A percentile compares a stretch with the other conserved stretches of the same genome.
Evolutionary conservation across 2,888 invertebrate genomes (phyloP).

Genomic region (Galeopsomyia nigrocyanea): DNA sequence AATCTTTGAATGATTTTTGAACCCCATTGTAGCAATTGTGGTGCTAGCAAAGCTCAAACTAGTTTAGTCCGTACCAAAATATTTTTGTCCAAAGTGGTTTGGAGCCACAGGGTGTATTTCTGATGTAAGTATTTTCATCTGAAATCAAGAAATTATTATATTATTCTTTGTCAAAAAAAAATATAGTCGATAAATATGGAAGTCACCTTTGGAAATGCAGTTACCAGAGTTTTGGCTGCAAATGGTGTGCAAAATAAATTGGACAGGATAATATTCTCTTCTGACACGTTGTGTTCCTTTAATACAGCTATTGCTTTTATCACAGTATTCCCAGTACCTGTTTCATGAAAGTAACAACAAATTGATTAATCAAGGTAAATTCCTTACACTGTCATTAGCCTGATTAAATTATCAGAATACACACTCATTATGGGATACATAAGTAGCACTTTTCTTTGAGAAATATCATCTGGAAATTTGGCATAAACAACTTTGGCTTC

Average conservation of each 20-base stretch:
- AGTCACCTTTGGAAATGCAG: conserved; percentile 81
- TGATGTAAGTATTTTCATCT: conserved; percentile 95
- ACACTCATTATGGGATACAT: conserved; percentile 99
- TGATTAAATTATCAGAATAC: conserved; percentile 55
- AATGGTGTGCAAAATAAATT: conserved; percentile 97
- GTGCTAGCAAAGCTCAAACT: conserved; percentile 43
- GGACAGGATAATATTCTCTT: conserved; percentile 95
- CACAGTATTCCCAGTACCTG: conserved; percentile 94
- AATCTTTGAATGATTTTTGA: conserved; percentile 25
- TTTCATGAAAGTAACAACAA: conserved; percentile 20
- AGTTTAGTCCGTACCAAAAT: conserved; percentile 95
- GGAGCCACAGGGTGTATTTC: conserved; percentile 96
- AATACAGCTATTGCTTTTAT: conserved; percentile 93
- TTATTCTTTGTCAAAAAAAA: too few species aligned
- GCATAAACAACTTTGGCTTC: conserved; percentile 98
- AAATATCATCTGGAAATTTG: conserved; percentile 96
- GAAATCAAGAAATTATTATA: conserved; percentile 55
- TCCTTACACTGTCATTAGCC: neutral
- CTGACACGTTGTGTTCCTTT: conserved; percentile 93
- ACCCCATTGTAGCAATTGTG: conserved; percentile 41
- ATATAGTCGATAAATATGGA: neutral
- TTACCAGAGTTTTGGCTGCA: conserved; percentile 86
- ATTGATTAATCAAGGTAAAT: neutral
- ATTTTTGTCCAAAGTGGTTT: conserved; percentile 98
- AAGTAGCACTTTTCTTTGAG: conserved; percentile 87